Percentiles rank a stretch among this genome's conserved stretches.
Conservation (phyloP, 2,113 vertebrate species). For the Poecile atricapillus region DNA sequence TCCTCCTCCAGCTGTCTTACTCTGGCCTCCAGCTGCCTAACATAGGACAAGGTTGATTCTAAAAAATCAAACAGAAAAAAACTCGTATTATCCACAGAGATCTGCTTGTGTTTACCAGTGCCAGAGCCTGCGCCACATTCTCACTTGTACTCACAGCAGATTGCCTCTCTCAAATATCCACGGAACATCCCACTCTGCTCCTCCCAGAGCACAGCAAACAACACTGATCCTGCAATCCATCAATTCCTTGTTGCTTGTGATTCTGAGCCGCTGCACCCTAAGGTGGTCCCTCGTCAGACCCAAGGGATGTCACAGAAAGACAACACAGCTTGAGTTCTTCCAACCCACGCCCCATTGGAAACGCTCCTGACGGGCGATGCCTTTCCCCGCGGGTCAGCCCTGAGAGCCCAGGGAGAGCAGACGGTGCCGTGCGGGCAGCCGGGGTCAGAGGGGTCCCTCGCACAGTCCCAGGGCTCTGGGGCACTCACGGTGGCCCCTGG, state of each 20-base stretch:
- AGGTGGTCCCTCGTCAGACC: not conserved
- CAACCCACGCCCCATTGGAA: not conserved
- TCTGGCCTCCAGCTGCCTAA: slow-evolving; percentile 86
- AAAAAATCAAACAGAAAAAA: slow-evolving; percentile 78
- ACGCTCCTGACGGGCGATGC: accelerated
- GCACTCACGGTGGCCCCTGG: not conserved
- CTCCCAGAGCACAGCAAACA: not conserved
- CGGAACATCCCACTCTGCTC: not conserved
- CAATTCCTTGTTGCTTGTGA: not conserved
- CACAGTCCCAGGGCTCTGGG: accelerated
- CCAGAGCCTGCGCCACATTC: not conserved
- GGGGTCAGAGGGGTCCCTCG: not conserved
- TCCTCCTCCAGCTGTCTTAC: slow-evolving; percentile 85
- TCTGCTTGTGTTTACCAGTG: slow-evolving; percentile 34
- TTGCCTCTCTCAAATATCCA: not conserved
- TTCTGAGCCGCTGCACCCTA: not conserved
- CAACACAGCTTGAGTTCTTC: not conserved
- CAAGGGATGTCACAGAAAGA: not conserved
- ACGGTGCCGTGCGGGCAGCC: not conserved
- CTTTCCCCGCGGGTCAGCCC: not conserved
- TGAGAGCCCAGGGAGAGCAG: not conserved
- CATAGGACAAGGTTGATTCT: slow-evolving; percentile 85
- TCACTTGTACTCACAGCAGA: slow-evolving; percentile 23
- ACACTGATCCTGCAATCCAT: not conserved
- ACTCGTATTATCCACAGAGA: slow-evolving; percentile 74